Conservation (phyloP, 1,140 invertebrate genomes). For the Euwallacea fornicatus region DNA sequence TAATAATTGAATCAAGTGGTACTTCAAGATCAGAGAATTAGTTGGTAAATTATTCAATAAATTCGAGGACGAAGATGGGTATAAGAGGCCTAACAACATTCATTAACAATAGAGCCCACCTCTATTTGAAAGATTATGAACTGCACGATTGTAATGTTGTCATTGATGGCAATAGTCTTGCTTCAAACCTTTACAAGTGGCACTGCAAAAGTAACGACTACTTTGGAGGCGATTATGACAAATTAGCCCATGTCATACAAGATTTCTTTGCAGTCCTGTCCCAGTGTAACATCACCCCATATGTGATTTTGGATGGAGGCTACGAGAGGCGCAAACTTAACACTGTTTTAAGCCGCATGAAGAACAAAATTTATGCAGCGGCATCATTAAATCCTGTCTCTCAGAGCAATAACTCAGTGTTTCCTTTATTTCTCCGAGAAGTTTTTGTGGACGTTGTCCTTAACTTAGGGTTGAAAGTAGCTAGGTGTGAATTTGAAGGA, state of each 20-base stretch:
- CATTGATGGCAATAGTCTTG: conserved; percentile 81
- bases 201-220: conserved; percentile 64
- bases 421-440: conserved; percentile 70
- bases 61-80: conserved; percentile 63
- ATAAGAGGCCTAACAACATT: conserved; percentile 80
- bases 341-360: conserved; percentile 66
- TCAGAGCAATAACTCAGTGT: conserved; percentile 59
- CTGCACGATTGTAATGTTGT: conserved; percentile 73
- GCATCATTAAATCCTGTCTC: conserved; percentile 55
- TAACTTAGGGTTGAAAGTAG: conserved; percentile 65
- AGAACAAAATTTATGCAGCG: conserved; percentile 63
- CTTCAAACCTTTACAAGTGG: conserved; percentile 70
- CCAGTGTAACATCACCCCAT: conserved; percentile 73
- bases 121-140: conserved; percentile 64
- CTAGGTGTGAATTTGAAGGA: conserved; percentile 81
- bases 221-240: conserved; percentile 88
- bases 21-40: too few relatives aligned
- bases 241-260: conserved; percentile 63
- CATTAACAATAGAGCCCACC: conserved; percentile 67
- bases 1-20: too few relatives aligned
- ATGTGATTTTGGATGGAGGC: conserved; percentile 84
- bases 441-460: conserved; percentile 70
- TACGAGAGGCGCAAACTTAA: conserved; percentile 73
- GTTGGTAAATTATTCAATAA: too few relatives aligned
- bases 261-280: conserved; percentile 72